A percentile compares a stretch with the other conserved stretches of the same genome.
These are phyloP conservation scores for Ceriagrion tenellum DNA, from an alignment of 2,888 invertebrate species.

Conservation along the genomic window DNA sequence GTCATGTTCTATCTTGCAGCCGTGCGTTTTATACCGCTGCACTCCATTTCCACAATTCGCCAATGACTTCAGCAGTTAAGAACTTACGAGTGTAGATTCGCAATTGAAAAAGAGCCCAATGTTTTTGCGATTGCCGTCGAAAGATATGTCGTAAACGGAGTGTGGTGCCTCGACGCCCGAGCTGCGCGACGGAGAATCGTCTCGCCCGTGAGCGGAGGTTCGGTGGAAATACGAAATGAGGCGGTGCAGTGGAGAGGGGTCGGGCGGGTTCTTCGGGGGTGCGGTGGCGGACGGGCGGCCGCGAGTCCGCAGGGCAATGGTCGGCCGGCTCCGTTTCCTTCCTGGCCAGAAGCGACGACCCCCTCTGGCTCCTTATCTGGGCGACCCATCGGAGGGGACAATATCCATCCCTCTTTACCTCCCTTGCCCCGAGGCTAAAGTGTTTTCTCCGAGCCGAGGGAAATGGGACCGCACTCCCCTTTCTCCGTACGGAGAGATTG, in stretches of 20 bases:
- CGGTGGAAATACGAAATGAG: neutral
- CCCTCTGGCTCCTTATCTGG: slow-evolving; percentile 40
- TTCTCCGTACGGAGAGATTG: neutral
- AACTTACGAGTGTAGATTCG: too few species aligned
- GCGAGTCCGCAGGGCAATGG: slow-evolving; percentile 26
- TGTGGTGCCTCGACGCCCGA: too few species aligned
- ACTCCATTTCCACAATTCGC: too few species aligned
- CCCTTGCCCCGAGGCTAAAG: neutral
- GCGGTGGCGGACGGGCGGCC: neutral
- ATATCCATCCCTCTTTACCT: slow-evolving; percentile 15
- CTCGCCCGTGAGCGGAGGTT: neutral
- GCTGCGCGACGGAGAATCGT: too few species aligned
- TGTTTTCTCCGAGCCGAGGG: slow-evolving; percentile 28
- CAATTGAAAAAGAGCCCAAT: too few species aligned
- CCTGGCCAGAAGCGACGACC: neutral
- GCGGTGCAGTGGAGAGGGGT: neutral
- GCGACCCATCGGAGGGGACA: slow-evolving; percentile 41
- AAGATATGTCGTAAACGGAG: too few species aligned
- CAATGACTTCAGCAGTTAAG: too few species aligned
- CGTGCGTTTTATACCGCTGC: too few species aligned
- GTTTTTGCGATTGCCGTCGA: too few species aligned
- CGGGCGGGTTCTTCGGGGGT: too few species aligned
- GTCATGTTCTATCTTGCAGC: too few species aligned
- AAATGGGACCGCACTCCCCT: neutral
- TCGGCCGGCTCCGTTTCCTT: neutral